phyloP scores from a whole-genome alignment of 2,113 vertebrate genomes.

The Guaruba guarouba region DNA sequence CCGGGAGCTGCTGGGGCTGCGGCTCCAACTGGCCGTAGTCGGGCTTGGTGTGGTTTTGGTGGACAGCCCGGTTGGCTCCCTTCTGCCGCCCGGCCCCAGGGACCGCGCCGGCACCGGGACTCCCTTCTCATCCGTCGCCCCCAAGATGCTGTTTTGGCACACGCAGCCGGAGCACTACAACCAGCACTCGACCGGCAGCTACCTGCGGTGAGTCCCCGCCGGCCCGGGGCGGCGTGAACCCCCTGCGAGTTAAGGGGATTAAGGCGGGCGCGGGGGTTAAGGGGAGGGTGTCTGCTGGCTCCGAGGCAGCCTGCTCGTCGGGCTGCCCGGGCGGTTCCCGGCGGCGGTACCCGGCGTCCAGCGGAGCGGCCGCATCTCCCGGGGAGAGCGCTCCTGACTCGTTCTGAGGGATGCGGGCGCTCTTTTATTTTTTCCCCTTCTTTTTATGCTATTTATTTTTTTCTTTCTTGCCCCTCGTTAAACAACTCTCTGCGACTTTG shows the following conservation, averaged over 20 bases:
- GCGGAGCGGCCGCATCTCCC: not conserved
- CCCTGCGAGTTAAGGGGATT: not conserved
- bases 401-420: fast-evolving
- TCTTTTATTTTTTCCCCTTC: fast-evolving
- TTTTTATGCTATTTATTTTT: too few species aligned
- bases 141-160: slow-evolving; percentile 90
- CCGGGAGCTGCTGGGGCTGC: not conserved
- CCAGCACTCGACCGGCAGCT: slow-evolving; percentile 81
- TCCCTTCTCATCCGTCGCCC: not conserved
- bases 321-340: not conserved
- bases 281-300: not conserved
- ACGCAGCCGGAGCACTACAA: slow-evolving; percentile 89
- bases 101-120: not conserved
- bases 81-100: not conserved
- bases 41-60: not conserved
- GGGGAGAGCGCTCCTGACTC: not conserved
- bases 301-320: not conserved
- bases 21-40: not conserved
- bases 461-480: too few species aligned
- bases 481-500: fast-evolving
- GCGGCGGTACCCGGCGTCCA: not conserved
- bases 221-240: not conserved
- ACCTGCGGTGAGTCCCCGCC: slow-evolving; percentile 83
- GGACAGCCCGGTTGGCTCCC: not conserved
- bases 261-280: not conserved